phyloP scores from a whole-genome alignment of 2,888 invertebrate species.

The Melikaiella ostensackeni region DNA sequence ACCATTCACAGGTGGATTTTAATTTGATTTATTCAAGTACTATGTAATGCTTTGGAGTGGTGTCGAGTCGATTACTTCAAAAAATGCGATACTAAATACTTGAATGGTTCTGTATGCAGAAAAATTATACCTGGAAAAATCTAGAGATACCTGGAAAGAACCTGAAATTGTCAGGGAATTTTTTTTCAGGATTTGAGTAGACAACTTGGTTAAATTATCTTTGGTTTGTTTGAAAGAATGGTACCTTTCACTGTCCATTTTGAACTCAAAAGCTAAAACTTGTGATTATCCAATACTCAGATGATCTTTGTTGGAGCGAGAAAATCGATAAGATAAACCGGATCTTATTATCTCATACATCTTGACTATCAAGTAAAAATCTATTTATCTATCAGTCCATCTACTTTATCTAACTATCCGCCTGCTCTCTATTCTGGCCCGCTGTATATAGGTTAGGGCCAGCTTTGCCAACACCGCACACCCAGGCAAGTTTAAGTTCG shows the following conservation, averaged over 20 bases:
- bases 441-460: conserved; percentile 74
- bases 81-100: no score
- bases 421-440: conserved; percentile 66
- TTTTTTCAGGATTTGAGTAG: no score
- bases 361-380: conserved; percentile 27
- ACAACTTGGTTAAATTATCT: no score
- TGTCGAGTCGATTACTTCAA: no score
- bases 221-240: not conserved
- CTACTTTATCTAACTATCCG: conserved; percentile 53
- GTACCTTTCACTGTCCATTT: not conserved
- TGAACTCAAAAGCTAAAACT: conserved; percentile 15
- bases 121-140: no score
- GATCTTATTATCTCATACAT: conserved; percentile 26
- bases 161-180: no score
- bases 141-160: no score
- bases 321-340: conserved; percentile 21
- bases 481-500: conserved; percentile 56
- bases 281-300: not conserved
- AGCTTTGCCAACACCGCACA: conserved; percentile 68
- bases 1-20: no score
- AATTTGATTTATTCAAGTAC: no score
- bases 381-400: conserved; percentile 28
- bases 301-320: conserved; percentile 8
- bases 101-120: no score
- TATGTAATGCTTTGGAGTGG: no score